Conservation (phyloP, 2,113 vertebrate species). For the Ranitomeya variabilis region DNA sequence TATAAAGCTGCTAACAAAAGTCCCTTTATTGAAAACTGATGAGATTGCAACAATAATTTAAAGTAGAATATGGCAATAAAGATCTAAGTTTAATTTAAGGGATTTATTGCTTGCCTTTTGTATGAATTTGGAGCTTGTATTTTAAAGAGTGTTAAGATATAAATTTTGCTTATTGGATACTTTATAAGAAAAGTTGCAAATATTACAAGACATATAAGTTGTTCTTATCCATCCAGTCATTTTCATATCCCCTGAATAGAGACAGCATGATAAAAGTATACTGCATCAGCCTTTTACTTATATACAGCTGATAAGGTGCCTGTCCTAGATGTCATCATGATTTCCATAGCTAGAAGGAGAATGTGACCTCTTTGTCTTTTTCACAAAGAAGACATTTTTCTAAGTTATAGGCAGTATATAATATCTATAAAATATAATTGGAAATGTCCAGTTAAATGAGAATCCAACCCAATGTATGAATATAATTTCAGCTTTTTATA, state of each 20-base stretch:
- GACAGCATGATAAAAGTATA: background rate
- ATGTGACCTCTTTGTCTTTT: conserved; percentile 59
- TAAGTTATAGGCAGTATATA: background rate
- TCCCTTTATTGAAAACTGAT: no score
- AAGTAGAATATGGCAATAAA: no score
- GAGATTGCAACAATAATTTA: no score
- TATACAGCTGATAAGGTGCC: conserved; percentile 10
- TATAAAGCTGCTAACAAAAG: no score
- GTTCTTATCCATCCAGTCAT: background rate
- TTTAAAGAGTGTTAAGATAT: no score
- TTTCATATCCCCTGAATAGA: background rate
- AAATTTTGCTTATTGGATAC: no score
- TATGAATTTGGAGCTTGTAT: no score
- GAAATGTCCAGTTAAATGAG: background rate
- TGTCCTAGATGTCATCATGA: conserved; percentile 39
- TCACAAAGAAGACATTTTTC: background rate
- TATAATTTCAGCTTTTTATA: no score
- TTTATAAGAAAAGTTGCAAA: no score
- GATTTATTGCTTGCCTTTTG: no score
- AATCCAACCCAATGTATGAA: background rate
- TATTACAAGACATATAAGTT: no score
- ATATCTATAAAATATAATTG: background rate
- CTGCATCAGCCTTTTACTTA: conserved; percentile 29
- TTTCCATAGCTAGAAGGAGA: conserved; percentile 38
- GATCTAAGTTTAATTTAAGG: no score